Percentiles rank a stretch among this genome's conserved stretches.
Conservation (phyloP, 2,797 vertebrate genomes). For the Sardinella longiceps region DNA sequence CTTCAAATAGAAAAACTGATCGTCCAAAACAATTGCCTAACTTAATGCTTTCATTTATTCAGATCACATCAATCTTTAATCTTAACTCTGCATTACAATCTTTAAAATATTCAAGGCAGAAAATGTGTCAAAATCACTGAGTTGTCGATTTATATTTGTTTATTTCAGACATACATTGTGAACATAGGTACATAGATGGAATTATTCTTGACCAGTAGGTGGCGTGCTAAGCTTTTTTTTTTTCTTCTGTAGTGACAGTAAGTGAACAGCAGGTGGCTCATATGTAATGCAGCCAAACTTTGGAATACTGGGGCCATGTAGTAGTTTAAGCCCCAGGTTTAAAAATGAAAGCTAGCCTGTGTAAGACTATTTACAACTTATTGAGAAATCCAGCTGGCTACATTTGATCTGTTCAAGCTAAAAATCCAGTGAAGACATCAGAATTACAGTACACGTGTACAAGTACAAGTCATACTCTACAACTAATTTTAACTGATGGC, state of each 20-base stretch:
- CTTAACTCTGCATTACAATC: background rate
- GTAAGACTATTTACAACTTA: background rate
- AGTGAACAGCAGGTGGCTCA: constrained; percentile 63
- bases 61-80: too few species aligned
- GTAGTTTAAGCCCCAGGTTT: background rate
- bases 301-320: constrained; percentile 43
- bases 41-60: too few species aligned
- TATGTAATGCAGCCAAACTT: constrained; percentile 57
- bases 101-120: background rate
- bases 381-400: background rate
- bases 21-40: too few species aligned
- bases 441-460: background rate
- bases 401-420: background rate
- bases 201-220: constrained; percentile 48
- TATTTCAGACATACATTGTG: too few species aligned
- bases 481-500: background rate
- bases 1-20: too few species aligned
- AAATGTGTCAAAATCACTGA: background rate
- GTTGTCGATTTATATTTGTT: background rate
- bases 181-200: background rate
- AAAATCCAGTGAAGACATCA: background rate
- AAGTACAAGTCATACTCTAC: background rate
- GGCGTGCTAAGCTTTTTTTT: constrained; percentile 56
- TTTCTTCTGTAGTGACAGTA: constrained; percentile 34
- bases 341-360: background rate